A percentile compares a stretch with the other conserved stretches of the same genome.
Evolutionary conservation across 1,140 invertebrate species (phyloP).

Genomic region (Micrasema minimum): DNA sequence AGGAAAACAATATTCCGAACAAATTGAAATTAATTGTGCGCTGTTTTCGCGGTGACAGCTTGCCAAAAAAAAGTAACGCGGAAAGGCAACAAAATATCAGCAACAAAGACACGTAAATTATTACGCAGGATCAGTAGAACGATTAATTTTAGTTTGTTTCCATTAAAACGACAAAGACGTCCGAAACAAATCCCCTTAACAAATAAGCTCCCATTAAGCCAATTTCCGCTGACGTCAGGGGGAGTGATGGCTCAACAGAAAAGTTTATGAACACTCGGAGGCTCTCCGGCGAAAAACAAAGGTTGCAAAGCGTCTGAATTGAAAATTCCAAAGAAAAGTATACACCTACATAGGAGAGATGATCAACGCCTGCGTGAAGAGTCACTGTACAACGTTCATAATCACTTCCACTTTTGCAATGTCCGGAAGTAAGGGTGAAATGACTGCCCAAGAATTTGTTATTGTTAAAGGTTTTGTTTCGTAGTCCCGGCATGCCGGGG

Average conservation of each 20-base stretch:
- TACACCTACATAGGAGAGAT: background rate
- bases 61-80: slow-evolving; percentile 18
- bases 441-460: slow-evolving; percentile 13
- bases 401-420: slow-evolving; percentile 23
- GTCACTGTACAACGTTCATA: slow-evolving; percentile 20
- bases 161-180: slow-evolving; percentile 37
- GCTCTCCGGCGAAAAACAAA: slow-evolving; percentile 30
- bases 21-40: slow-evolving; percentile 20
- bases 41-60: slow-evolving; percentile 19
- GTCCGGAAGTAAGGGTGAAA: slow-evolving; percentile 19
- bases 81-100: slow-evolving; percentile 28
- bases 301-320: slow-evolving; percentile 28
- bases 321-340: slow-evolving; percentile 22
- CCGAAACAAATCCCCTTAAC: slow-evolving; percentile 39
- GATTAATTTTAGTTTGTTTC: slow-evolving; percentile 40
- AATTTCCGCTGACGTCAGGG: slow-evolving; percentile 34
- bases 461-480: background rate
- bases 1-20: slow-evolving; percentile 7
- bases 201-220: slow-evolving; percentile 37
- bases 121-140: slow-evolving; percentile 21
- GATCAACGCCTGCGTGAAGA: no score
- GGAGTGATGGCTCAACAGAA: slow-evolving; percentile 30
- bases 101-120: slow-evolving; percentile 25
- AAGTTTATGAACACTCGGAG: slow-evolving; percentile 30
- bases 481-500: background rate